These are phyloP conservation scores for Drosophila seclusa DNA, from an alignment of 2,888 invertebrate genomes.

Conservation along the genomic window DNA sequence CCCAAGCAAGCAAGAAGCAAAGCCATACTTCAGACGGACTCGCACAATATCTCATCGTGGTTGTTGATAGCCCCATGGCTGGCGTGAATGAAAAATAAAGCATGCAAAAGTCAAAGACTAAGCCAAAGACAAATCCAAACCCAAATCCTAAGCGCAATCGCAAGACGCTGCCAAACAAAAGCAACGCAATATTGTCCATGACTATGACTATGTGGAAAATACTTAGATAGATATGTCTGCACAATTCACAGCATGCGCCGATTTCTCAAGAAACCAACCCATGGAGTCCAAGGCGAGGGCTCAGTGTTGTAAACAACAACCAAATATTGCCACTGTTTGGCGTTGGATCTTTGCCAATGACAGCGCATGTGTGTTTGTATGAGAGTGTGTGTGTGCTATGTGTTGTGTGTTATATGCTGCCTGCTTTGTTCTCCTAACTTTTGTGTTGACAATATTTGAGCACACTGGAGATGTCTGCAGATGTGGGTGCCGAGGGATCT, in stretches of 20 bases:
- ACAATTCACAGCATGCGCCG: slow-evolving; percentile 78
- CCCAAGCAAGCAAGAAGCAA: slow-evolving; percentile 6
- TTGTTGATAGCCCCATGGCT: slow-evolving; percentile 53
- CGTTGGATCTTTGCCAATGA: slow-evolving; percentile 43
- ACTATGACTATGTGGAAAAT: slow-evolving; percentile 58
- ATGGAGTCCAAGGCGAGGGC: slow-evolving; percentile 69
- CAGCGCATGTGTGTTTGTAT: slow-evolving; percentile 2
- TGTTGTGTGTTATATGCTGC: slow-evolving; percentile 42
- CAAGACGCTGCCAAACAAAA: slow-evolving; percentile 62
- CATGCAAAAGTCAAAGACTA: slow-evolving; percentile 41
- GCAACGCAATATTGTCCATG: slow-evolving; percentile 74
- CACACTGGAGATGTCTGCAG: slow-evolving; percentile 47
- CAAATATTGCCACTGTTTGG: slow-evolving; percentile 75
- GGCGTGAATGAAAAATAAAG: slow-evolving; percentile 68
- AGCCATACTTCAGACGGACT: slow-evolving; percentile 36
- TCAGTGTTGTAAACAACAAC: slow-evolving; percentile 66
- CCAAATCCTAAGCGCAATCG: slow-evolving; percentile 30
- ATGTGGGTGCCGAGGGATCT: slow-evolving; percentile 59
- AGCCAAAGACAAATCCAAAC: slow-evolving; percentile 24
- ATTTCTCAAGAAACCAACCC: slow-evolving; percentile 74
- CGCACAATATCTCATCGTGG: slow-evolving; percentile 65
- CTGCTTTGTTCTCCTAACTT: slow-evolving; percentile 71
- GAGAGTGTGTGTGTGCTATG: slow-evolving; percentile 13
- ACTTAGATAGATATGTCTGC: slow-evolving; percentile 51
- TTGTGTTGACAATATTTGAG: slow-evolving; percentile 67